Conservation (phyloP, 2,888 invertebrate genomes). For the Polyommatus icarus region DNA sequence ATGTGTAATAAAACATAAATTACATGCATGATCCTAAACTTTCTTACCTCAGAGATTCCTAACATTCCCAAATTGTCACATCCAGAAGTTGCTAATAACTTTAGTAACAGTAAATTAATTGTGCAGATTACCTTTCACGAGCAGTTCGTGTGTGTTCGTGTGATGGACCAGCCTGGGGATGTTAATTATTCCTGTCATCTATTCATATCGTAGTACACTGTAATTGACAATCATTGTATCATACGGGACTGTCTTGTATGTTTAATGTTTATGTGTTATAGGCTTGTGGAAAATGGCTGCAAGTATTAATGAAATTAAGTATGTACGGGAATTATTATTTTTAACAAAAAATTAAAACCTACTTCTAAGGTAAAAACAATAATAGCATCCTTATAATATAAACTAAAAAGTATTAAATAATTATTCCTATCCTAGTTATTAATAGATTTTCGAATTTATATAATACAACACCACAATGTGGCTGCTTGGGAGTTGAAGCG, state of each 20-base stretch:
- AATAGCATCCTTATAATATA: too few relatives aligned
- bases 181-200: conserved; percentile 28
- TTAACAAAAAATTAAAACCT: too few relatives aligned
- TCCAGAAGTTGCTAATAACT: conserved; percentile 19
- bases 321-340: too few relatives aligned
- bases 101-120: conserved; percentile 22
- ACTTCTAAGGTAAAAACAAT: too few relatives aligned
- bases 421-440: too few relatives aligned
- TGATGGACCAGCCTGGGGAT: background rate
- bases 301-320: too few relatives aligned
- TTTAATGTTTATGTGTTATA: background rate
- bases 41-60: background rate
- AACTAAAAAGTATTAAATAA: too few relatives aligned
- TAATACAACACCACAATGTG: too few relatives aligned
- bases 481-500: too few relatives aligned
- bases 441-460: too few relatives aligned
- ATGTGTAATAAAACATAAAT: too few relatives aligned
- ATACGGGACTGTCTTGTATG: background rate
- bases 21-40: too few relatives aligned
- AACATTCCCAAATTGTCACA: background rate
- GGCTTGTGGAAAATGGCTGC: background rate
- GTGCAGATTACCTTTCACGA: conserved; percentile 10
- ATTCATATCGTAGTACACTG: conserved; percentile 5
- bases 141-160: background rate
- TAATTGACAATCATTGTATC: conserved; percentile 10